A percentile compares a stretch with the other conserved stretches of the same genome.
These are phyloP conservation scores for Bradysia coprophila DNA, from an alignment of 1,140 invertebrate genomes.

Conservation along the genomic window DNA sequence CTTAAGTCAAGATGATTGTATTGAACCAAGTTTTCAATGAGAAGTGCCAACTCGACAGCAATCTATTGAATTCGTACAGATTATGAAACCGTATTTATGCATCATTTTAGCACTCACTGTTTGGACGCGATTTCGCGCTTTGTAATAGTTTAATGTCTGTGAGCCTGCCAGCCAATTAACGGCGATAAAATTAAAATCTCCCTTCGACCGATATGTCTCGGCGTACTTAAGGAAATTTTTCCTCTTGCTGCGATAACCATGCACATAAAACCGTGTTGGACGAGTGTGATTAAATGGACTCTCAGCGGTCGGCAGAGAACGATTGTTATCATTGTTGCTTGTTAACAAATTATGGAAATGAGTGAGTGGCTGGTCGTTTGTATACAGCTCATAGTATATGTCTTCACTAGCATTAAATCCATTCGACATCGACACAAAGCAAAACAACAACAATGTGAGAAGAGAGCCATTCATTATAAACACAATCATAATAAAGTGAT, in stretches of 20 bases:
- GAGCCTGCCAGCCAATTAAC: not conserved
- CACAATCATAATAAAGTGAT: too few species aligned
- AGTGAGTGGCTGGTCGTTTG: not conserved
- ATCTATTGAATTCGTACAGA: too few species aligned
- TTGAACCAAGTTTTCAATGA: slow-evolving; percentile 1
- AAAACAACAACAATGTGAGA: too few species aligned
- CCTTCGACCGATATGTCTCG: not conserved
- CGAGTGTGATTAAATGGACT: not conserved
- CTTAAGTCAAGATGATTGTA: not conserved
- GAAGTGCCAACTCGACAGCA: not conserved
- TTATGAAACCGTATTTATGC: too few species aligned
- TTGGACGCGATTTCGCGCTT: not conserved
- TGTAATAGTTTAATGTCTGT: not conserved
- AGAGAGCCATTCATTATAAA: too few species aligned
- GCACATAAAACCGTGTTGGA: not conserved
- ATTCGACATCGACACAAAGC: slow-evolving; percentile 4
- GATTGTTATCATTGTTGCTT: not conserved
- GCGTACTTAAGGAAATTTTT: not conserved
- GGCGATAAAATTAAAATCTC: slow-evolving; percentile 1
- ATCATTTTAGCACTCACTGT: not conserved
- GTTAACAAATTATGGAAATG: not conserved
- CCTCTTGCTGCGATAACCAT: not conserved
- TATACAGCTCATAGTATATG: not conserved
- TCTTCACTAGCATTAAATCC: not conserved
- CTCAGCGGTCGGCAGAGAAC: not conserved